These are phyloP conservation scores for Piezodorus guildinii DNA, from an alignment of 1,140 invertebrate genomes.

Conservation along the genomic window DNA sequence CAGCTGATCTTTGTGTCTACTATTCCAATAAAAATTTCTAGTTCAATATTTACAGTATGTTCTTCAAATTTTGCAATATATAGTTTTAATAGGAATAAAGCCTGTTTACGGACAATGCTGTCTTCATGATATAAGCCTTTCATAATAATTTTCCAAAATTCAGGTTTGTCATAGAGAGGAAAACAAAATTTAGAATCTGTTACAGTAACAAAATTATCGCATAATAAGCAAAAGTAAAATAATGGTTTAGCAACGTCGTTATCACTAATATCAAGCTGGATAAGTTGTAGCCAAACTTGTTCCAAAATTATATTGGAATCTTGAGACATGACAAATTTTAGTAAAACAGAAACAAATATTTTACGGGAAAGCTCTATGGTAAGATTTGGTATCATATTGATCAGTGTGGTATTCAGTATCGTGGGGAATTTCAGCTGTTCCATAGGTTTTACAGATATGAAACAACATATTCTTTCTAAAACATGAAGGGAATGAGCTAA, in stretches of 20 bases:
- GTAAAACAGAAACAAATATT: not conserved
- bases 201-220: conserved; percentile 7
- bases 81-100: conserved; percentile 33
- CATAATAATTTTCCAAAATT: conserved; percentile 27
- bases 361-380: not conserved
- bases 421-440: no score
- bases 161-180: conserved; percentile 1
- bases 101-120: conserved; percentile 31
- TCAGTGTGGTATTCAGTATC: not conserved
- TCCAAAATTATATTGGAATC: not conserved
- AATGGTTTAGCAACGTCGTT: not conserved
- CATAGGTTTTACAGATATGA: not conserved
- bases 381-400: not conserved
- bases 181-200: not conserved
- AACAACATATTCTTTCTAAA: not conserved
- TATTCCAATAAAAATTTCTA: conserved; percentile 25
- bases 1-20: conserved; percentile 4
- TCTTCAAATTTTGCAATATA: conserved; percentile 28
- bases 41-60: not conserved
- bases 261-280: not conserved
- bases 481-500: not conserved
- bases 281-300: not conserved
- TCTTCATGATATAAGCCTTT: conserved; percentile 21
- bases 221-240: conserved; percentile 13
- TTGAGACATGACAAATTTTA: not conserved